Evolutionary conservation across 2,113 vertebrate species (phyloP).

Genomic region (Cryptomyrus ogoouensis): DNA sequence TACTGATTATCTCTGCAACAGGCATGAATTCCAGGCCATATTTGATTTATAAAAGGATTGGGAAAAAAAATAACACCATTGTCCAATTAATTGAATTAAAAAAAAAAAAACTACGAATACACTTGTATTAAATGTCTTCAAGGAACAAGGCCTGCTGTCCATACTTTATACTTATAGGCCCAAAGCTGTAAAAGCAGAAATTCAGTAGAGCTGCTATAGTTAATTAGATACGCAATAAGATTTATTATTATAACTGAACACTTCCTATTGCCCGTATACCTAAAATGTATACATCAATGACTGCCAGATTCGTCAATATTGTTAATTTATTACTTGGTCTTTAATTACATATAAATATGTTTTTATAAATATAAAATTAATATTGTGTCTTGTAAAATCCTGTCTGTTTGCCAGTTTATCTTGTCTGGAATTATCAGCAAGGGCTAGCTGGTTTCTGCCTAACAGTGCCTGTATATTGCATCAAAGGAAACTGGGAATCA

Average conservation of each 20-base stretch:
- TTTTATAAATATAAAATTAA: slow-evolving; percentile 22
- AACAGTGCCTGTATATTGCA: neutral
- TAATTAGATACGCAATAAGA: neutral
- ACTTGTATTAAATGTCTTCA: neutral
- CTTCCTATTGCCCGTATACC: neutral
- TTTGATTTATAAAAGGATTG: neutral
- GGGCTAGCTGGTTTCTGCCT: neutral
- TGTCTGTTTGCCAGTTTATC: slow-evolving; percentile 27
- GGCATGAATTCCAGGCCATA: neutral
- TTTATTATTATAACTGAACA: neutral
- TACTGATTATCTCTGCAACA: neutral
- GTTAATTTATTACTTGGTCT: neutral
- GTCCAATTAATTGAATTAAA: neutral
- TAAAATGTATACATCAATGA: neutral
- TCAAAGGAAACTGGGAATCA: slow-evolving; percentile 9
- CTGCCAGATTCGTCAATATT: neutral
- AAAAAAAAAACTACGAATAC: too few species aligned
- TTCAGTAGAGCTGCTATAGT: neutral
- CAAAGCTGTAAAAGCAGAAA: neutral
- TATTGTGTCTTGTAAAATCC: slow-evolving; percentile 26
- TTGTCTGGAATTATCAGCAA: neutral
- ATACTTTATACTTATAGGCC: neutral
- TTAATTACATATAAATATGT: neutral
- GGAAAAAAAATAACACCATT: neutral
- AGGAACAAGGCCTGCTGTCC: neutral